Evolutionary conservation across 2,888 invertebrate genomes (phyloP), one percentile per base, ranked within the genome.

Genomic region (Macrosiphum euphorbiae): DNA sequence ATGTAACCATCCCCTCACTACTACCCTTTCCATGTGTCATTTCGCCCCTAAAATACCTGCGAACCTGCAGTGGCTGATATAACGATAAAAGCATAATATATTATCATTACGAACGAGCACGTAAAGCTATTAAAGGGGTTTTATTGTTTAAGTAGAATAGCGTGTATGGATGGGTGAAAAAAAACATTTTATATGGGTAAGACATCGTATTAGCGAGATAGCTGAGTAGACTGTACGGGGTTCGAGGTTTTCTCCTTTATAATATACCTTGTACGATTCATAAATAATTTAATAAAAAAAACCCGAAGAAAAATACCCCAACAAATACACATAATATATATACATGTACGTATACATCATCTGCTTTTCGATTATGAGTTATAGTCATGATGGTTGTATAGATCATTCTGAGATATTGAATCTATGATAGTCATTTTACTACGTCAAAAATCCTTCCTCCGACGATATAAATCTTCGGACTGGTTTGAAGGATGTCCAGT

Each of bases 401-500:
- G 78, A 78, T 78, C 78, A 78, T 78, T 78, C 35, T 78, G 20
- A 78, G 78, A 78, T 78, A 20, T 78, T 35, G 35, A 78, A 78
- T 78, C 35, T 35, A 35, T 78, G 20, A 87, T 28, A 44, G 16
- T 10, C 5, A 20, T 16, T 52, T 35, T 61, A 87, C 24, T 24
- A 50, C 47, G 26, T 90, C 35, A 52, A 92, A 92, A 92, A 88
- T 87, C 44, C 88, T 90, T 78, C 41, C 28, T 67, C 28, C 4
- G 35, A 50, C 86, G 61, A 67, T 94, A 90, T 86, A 86, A 47
- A 90, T 94, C 93, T 86, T 10, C 50, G 24, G 50, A 86, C 90
- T 78, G 84, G 90, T 90, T 85, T 90, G 90, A 86, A 89, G 90
- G 86, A 90, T 61, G 84, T 86, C 90, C 85, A 61, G 90, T 85